Percentiles rank a stretch among this genome's conserved stretches.
These are phyloP conservation scores for Caenorhabditis sp. DNA, from an alignment of 2,888 invertebrate genomes.

Conservation along the genomic window DNA sequence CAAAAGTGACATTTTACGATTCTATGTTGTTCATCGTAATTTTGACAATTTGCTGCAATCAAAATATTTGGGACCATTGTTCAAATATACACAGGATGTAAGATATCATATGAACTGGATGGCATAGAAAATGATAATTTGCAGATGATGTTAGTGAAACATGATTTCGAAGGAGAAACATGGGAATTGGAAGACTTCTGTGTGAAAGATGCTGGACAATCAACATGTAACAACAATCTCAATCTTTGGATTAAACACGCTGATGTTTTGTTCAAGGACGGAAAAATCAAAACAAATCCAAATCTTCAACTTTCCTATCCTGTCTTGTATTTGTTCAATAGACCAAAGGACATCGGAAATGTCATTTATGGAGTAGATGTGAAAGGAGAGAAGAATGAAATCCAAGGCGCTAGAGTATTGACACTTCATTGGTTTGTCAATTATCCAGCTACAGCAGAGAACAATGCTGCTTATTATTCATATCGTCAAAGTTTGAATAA, in stretches of 20 bases:
- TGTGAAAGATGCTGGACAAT: slow-evolving; percentile 51
- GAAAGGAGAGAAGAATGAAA: slow-evolving; percentile 69
- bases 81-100: slow-evolving; percentile 66
- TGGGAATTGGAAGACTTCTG: slow-evolving; percentile 68
- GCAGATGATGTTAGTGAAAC: slow-evolving; percentile 55
- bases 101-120: too few relatives aligned
- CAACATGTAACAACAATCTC: slow-evolving; percentile 63
- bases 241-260: slow-evolving; percentile 71
- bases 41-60: slow-evolving; percentile 66
- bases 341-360: slow-evolving; percentile 70
- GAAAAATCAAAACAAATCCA: slow-evolving; percentile 64
- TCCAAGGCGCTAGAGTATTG: slow-evolving; percentile 68
- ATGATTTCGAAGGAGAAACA: slow-evolving; percentile 53
- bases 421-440: slow-evolving; percentile 69
- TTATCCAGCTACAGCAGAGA: slow-evolving; percentile 58
- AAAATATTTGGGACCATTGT: slow-evolving; percentile 60
- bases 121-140: background rate
- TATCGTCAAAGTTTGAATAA: slow-evolving; percentile 62
- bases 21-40: slow-evolving; percentile 68
- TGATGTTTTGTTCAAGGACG: slow-evolving; percentile 67
- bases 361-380: slow-evolving; percentile 70
- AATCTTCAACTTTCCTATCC: slow-evolving; percentile 71
- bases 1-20: slow-evolving; percentile 68
- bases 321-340: slow-evolving; percentile 69
- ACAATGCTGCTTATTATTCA: slow-evolving; percentile 57